A percentile compares a stretch with the other conserved stretches of the same genome.
These are phyloP conservation scores for Leptonema lineaticorne DNA, from an alignment of 1,140 invertebrate genomes.

Conservation along the genomic window DNA sequence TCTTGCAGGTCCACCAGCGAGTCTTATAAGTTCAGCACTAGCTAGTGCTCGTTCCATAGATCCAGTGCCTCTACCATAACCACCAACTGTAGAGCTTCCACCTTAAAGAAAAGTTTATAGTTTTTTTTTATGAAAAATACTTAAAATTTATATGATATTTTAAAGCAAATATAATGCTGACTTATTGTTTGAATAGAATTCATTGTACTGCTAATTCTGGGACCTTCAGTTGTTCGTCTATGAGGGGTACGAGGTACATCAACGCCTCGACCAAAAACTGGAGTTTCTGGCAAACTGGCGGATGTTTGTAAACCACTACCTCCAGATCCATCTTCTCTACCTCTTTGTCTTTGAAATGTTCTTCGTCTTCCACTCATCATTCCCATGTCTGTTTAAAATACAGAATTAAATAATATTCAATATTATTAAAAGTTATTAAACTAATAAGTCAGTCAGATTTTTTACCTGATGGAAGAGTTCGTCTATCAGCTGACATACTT, in stretches of 20 bases:
- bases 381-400: conserved; percentile 47
- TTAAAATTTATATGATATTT: not conserved
- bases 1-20: conserved; percentile 75
- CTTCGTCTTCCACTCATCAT: conserved; percentile 53
- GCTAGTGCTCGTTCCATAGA: conserved; percentile 64
- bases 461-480: conserved; percentile 68
- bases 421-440: not conserved
- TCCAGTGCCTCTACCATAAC: conserved; percentile 66
- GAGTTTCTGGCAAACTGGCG: conserved; percentile 79
- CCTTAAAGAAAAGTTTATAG: conserved; percentile 43
- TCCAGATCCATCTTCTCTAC: conserved; percentile 46
- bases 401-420: not conserved
- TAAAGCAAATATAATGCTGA: conserved; percentile 34
- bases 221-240: conserved; percentile 58
- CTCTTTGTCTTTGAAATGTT: conserved; percentile 55
- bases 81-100: conserved; percentile 56
- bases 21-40: conserved; percentile 72
- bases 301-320: conserved; percentile 71
- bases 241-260: conserved; percentile 76
- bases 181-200: conserved; percentile 61
- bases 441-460: not conserved
- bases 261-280: conserved; percentile 77
- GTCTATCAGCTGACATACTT: conserved; percentile 62
- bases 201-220: conserved; percentile 63
- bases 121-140: not conserved